Percentiles rank a stretch among this genome's conserved stretches.
phyloP scores from a whole-genome alignment of 2,888 invertebrate species.

The Netelia fuscicornis region DNA sequence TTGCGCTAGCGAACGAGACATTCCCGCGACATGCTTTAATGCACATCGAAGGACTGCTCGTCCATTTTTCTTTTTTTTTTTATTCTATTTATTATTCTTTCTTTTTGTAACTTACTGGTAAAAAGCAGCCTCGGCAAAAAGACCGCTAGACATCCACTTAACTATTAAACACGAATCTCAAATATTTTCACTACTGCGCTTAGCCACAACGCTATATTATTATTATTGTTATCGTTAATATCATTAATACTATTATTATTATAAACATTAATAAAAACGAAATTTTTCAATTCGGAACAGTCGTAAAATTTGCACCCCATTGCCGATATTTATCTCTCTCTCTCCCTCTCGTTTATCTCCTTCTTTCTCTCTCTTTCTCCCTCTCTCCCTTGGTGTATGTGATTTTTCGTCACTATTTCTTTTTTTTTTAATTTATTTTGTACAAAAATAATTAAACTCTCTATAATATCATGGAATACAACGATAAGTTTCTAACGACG shows the following conservation, averaged over 20 bases:
- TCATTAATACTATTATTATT: slow-evolving; percentile 6
- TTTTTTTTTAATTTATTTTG: slow-evolving; percentile 42
- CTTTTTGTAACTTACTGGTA: slow-evolving; percentile 29
- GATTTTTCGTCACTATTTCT: not conserved
- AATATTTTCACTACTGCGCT: slow-evolving; percentile 15
- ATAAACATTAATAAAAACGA: slow-evolving; percentile 32
- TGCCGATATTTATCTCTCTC: not conserved
- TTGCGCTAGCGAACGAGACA: slow-evolving; percentile 69
- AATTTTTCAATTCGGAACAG: slow-evolving; percentile 40
- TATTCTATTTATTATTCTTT: slow-evolving; percentile 16
- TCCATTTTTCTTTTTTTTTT: slow-evolving; percentile 22
- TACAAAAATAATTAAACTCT: slow-evolving; percentile 81
- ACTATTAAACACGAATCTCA: slow-evolving; percentile 44
- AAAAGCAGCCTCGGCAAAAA: slow-evolving; percentile 40
- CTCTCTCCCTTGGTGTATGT: slow-evolving; percentile 5
- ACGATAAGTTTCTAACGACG: slow-evolving; percentile 66
- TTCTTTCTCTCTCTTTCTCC: slow-evolving; percentile 15
- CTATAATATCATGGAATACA: slow-evolving; percentile 72
- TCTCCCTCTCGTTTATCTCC: slow-evolving; percentile 25
- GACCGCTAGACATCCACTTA: slow-evolving; percentile 65
- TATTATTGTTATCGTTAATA: slow-evolving; percentile 3
- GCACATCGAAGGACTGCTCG: slow-evolving; percentile 46
- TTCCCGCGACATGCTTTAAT: slow-evolving; percentile 45
- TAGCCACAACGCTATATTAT: slow-evolving; percentile 35
- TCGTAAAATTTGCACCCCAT: slow-evolving; percentile 36